Conservation (phyloP, 2,797 vertebrate species). For the Argya squamiceps region DNA sequence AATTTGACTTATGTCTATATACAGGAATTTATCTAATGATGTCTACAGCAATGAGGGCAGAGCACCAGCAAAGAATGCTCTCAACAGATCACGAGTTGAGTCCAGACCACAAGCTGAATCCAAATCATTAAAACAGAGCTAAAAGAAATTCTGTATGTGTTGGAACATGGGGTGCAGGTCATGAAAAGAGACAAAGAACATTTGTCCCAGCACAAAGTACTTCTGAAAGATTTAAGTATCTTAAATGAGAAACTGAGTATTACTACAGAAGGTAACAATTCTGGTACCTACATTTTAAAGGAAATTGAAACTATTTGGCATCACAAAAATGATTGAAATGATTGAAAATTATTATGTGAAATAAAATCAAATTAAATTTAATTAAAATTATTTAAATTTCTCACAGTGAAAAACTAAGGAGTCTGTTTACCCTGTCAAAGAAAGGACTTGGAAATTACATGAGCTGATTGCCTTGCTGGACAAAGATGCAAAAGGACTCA, state of each 20-base stretch:
- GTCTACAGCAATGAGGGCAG: neutral
- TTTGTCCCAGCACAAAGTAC: neutral
- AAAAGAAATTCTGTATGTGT: neutral
- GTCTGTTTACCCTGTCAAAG: neutral
- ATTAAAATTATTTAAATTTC: neutral
- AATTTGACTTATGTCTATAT: neutral
- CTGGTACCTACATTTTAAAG: neutral
- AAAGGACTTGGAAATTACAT: neutral
- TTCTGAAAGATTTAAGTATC: neutral
- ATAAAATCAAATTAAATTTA: neutral
- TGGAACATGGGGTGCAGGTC: neutral
- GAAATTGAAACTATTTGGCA: neutral
- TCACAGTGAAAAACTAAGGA: neutral
- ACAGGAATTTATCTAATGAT: neutral
- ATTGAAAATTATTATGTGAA: neutral
- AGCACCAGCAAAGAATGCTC: neutral
- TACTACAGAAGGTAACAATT: neutral
- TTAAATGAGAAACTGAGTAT: neutral
- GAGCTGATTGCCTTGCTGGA: neutral
- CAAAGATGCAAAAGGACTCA: neutral
- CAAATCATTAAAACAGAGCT: neutral
- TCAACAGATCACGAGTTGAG: neutral
- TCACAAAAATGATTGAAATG: neutral
- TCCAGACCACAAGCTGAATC: neutral
- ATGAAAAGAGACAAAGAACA: neutral